Conservation (phyloP, 2,888 invertebrate genomes). For the Pyrrhia umbra region DNA sequence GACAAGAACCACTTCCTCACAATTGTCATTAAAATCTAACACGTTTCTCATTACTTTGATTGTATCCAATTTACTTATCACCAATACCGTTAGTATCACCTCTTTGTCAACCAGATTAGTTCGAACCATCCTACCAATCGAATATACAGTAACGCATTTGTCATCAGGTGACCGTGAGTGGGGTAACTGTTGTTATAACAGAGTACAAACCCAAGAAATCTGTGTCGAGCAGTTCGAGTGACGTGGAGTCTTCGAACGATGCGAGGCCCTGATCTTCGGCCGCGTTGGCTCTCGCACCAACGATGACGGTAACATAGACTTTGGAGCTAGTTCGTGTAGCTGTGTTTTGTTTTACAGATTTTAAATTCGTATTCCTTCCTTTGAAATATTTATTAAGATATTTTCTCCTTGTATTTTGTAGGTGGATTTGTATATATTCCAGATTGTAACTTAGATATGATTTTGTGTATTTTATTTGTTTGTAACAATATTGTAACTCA, state of each 20-base stretch:
- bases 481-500: slow-evolving; percentile 17
- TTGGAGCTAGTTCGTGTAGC: slow-evolving; percentile 39
- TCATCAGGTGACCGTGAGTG: slow-evolving; percentile 95
- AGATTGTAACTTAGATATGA: slow-evolving; percentile 27
- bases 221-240: slow-evolving; percentile 85
- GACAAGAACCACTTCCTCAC: slow-evolving; percentile 9
- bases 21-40: slow-evolving; percentile 28
- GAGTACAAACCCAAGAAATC: slow-evolving; percentile 96
- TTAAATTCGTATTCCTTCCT: slow-evolving; percentile 48
- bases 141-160: slow-evolving; percentile 47
- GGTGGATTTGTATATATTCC: slow-evolving; percentile 45
- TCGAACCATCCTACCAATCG: slow-evolving; percentile 38
- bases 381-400: slow-evolving; percentile 49
- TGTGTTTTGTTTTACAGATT: slow-evolving; percentile 61
- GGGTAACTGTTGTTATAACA: slow-evolving; percentile 98
- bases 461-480: slow-evolving; percentile 29
- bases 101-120: slow-evolving; percentile 51
- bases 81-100: slow-evolving; percentile 36
- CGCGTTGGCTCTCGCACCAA: slow-evolving; percentile 26
- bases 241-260: slow-evolving; percentile 88
- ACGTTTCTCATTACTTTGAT: slow-evolving; percentile 38
- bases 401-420: slow-evolving; percentile 47
- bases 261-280: slow-evolving; percentile 81
- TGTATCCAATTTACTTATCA: slow-evolving; percentile 29
- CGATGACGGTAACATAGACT: slow-evolving; percentile 22